Conservation (phyloP, 2,113 vertebrate genomes). For the Poecile atricapillus region DNA sequence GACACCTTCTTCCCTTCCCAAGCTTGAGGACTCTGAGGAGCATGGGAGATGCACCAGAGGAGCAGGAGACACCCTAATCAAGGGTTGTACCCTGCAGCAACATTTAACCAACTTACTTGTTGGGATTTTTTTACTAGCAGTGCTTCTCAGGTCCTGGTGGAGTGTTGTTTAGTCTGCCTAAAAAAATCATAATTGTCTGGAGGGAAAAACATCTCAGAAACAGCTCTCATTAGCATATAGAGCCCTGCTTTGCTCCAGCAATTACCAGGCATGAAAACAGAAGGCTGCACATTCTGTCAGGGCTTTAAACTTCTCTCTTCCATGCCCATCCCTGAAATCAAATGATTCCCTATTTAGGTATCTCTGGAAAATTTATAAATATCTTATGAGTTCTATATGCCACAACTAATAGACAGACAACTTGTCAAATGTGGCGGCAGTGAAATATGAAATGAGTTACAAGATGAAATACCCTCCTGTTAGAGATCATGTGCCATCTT, state of each 20-base stretch:
- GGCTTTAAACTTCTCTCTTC: conserved; percentile 5
- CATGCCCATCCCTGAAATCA: background rate
- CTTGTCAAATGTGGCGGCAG: background rate
- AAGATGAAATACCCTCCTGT: background rate
- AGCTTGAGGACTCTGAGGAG: background rate
- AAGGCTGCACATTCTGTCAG: background rate
- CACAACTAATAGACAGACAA: conserved; percentile 10
- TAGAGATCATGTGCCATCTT: conserved; percentile 6
- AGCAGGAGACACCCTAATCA: background rate
- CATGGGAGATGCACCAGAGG: background rate
- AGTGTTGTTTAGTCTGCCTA: background rate
- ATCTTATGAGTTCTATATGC: background rate
- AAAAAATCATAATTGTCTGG: background rate
- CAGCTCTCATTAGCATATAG: background rate
- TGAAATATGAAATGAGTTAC: background rate
- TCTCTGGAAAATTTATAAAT: background rate
- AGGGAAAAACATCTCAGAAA: background rate
- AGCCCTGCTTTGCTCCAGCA: background rate
- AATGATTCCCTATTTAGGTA: background rate
- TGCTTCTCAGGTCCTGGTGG: background rate
- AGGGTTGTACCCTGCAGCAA: background rate
- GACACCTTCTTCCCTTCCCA: background rate
- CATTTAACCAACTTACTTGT: background rate
- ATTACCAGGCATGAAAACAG: background rate
- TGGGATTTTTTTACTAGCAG: background rate